Percentiles rank a stretch among this genome's conserved stretches.
Evolutionary conservation across 2,797 vertebrate species (phyloP).

Genomic region (Pantherophis vulpinus): DNA sequence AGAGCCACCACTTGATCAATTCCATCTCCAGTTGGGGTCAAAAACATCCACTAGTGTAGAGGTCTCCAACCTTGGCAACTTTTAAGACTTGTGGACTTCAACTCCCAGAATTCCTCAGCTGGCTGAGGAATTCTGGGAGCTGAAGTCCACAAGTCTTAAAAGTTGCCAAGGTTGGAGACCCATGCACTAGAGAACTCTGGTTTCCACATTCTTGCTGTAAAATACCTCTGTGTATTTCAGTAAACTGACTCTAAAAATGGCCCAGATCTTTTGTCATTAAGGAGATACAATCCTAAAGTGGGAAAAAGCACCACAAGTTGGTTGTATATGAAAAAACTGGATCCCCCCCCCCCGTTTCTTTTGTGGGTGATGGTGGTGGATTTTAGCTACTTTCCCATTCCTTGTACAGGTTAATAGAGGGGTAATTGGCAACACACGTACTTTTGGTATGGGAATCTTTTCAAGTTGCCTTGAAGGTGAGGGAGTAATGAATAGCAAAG

Average conservation of each 20-base stretch:
- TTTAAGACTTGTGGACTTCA: no score
- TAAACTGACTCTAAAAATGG: background rate
- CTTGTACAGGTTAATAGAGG: background rate
- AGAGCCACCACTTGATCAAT: background rate
- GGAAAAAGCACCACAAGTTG: background rate
- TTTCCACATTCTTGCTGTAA: background rate
- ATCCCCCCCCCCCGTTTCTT: background rate
- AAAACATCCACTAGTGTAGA: background rate
- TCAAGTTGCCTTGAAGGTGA: background rate
- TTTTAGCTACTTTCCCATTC: background rate
- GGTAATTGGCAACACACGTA: background rate
- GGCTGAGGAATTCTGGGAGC: no score
- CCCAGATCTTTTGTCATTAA: background rate
- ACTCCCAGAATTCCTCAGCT: no score
- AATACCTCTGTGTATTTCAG: background rate
- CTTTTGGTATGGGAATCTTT: background rate
- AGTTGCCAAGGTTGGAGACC: no score
- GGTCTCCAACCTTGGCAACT: no score
- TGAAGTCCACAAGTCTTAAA: no score
- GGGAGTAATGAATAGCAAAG: background rate
- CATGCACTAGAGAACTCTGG: background rate
- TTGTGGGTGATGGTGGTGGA: background rate
- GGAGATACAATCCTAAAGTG: background rate
- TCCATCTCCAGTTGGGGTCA: background rate
- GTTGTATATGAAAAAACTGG: background rate